Evolutionary conservation across 2,113 vertebrate species (phyloP).

Genomic region (Alouatta palliata): DNA sequence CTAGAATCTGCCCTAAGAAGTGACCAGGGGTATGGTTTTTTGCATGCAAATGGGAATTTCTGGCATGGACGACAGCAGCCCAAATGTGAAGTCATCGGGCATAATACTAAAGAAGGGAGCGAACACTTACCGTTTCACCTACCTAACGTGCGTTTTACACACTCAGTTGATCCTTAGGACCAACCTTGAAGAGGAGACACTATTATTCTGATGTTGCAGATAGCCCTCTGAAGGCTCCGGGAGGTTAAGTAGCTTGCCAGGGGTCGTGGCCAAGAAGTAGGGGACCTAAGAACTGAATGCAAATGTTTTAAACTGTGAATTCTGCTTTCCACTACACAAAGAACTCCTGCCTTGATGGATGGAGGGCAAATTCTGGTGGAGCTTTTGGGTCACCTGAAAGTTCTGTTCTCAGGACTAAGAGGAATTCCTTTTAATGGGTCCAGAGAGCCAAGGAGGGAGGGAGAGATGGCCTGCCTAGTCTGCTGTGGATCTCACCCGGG

Average conservation of each 20-base stretch:
- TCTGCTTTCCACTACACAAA: not conserved
- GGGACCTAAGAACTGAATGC: not conserved
- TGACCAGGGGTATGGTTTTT: not conserved
- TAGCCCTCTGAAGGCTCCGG: not conserved
- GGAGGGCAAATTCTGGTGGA: not conserved
- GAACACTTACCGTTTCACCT: not conserved
- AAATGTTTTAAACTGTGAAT: not conserved
- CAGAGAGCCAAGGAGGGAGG: not conserved
- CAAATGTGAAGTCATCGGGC: not conserved
- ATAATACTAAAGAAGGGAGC: not conserved
- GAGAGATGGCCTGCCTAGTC: not conserved
- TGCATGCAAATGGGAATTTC: not conserved
- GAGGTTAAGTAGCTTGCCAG: not conserved
- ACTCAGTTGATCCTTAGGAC: not conserved
- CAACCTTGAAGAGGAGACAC: not conserved
- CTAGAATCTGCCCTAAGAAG: not conserved
- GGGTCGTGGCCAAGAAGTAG: not conserved
- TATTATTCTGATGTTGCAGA: not conserved
- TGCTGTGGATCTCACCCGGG: not conserved
- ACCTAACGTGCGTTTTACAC: not conserved
- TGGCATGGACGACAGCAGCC: not conserved
- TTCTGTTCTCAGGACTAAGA: not conserved
- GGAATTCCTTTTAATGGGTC: not conserved
- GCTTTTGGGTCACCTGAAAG: not conserved
- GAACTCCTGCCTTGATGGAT: not conserved